Base-by-base conservation (phyloP, 2,113 vertebrate species). In the Lampris incognitus region DNA sequence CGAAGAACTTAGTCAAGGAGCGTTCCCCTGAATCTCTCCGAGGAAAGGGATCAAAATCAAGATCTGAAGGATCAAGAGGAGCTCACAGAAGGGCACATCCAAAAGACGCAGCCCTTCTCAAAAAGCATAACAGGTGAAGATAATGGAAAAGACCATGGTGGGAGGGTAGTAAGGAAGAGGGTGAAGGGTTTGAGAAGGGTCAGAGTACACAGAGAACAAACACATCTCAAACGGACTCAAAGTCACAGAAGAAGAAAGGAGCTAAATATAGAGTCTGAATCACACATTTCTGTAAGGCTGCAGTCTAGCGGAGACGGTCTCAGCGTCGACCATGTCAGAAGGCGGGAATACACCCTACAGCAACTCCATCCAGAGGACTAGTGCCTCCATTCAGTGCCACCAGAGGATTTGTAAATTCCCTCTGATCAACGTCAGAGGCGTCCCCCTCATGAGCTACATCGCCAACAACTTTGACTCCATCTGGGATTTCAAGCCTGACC, bases 401-500 rank as follows among this genome's bases (percentile, higher is more conserved):
- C 24, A 24, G 24, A 24, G 24, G 24, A 24, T 24, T 24, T 24
- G 24, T 24, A 24, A 24, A 24, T 94, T 95, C 80, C 92, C 92
- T 50, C 69, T 95, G 50, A 67, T 85, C 55, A 69, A 77, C 0
- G 48, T 94, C 1, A 74, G 83, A 39, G 93, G 94, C 0, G 10
- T 94, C 42, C 91, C 93, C 11, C 92, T 96, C 44, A 91, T 91
- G 90, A 78, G 38, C 61, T 36, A 63, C 44, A 91, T 93, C 0
- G 91, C 90, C 2, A 6, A 91, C 0, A 92, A 87, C 79, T 96
- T 90, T 91, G 91, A 94, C 55, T 51, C 57, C 5, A 37, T 95
- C 54, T 89, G 83, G 82, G 82, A 73, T 69, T 95, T 96, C 73
- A 4, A 78, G 67, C 95, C 95, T 0, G 88, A 94, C 64, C 89